Evolutionary conservation across 92 coral and sea anemone genomes (phyloP).

Genomic region (Scolanthus callimorphus): DNA sequence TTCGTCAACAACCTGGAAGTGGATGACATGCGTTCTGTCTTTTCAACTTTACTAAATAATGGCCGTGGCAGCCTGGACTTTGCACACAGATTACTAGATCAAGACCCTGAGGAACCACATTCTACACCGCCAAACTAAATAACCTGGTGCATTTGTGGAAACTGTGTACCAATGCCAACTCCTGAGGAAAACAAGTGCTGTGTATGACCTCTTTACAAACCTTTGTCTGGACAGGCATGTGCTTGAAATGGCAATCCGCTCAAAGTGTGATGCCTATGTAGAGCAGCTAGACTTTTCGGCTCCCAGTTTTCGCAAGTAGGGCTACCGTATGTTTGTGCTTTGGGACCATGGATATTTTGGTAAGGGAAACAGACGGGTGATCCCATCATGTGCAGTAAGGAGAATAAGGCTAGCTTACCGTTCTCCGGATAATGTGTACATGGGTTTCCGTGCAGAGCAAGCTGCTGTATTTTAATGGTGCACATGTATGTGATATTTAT

Average conservation of each 20-base stretch:
- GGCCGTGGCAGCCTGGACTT: too few species aligned
- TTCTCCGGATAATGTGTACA: conserved; percentile 21
- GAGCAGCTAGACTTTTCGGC: conserved; percentile 24
- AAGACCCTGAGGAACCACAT: conserved; percentile 10
- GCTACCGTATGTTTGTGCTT: conserved; percentile 22
- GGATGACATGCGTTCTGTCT: too few species aligned
- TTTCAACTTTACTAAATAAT: too few species aligned
- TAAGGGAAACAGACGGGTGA: conserved; percentile 27
- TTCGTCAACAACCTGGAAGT: too few species aligned
- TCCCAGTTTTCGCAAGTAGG: conserved; percentile 18
- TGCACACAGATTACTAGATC: too few species aligned
- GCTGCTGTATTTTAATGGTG: too few species aligned
- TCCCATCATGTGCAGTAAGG: conserved; percentile 28
- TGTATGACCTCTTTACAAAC: conserved; percentile 14
- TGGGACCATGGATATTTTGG: conserved; percentile 39
- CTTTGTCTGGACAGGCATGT: conserved; percentile 20
- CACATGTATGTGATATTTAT: too few species aligned
- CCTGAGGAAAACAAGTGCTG: conserved; percentile 20
- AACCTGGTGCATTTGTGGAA: conserved; percentile 4
- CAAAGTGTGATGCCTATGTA: conserved; percentile 16
- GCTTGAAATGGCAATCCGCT: conserved; percentile 14
- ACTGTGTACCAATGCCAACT: conserved; percentile 14
- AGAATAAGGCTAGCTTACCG: conserved; percentile 26
- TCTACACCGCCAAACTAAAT: not conserved
- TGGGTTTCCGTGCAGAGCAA: conserved; percentile 29